Evolutionary conservation across 2,113 vertebrate genomes (phyloP).

Genomic region (Chiloscyllium plagiosum): DNA sequence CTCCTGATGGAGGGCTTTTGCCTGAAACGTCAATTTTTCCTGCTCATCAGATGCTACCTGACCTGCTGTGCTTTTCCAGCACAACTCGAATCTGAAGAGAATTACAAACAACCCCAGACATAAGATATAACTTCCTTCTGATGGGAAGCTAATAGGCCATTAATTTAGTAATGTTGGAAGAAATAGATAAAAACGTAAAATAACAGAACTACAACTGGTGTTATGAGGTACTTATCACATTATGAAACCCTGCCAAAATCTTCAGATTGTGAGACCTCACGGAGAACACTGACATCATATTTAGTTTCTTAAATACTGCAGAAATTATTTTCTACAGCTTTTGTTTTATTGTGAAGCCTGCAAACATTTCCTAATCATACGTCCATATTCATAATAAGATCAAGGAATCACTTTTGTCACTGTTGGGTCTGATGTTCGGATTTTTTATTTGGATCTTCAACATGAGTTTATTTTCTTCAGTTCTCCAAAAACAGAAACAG

Average conservation of each 20-base stretch:
- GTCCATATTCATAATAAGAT: background rate
- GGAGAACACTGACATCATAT: background rate
- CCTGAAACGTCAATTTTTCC: too few relatives aligned
- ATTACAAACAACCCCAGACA: background rate
- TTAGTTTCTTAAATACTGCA: background rate
- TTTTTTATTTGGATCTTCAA: background rate
- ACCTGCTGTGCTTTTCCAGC: too few relatives aligned
- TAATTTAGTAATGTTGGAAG: conserved; percentile 24
- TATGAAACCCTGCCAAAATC: conserved; percentile 1
- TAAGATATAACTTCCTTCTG: background rate
- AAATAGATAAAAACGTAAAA: background rate
- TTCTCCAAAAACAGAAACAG: conserved; percentile 21
- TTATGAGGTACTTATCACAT: background rate
- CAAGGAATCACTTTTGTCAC: background rate
- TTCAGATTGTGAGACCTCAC: background rate
- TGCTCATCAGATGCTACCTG: too few relatives aligned
- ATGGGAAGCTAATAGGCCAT: conserved; percentile 9
- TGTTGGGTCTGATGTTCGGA: background rate
- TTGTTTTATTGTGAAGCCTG: background rate
- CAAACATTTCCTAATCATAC: background rate
- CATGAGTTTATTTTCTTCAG: conserved; percentile 2
- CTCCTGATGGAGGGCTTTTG: too few relatives aligned
- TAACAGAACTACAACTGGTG: background rate
- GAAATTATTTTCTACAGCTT: background rate
- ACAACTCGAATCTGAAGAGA: background rate